Evolutionary conservation across 2,113 vertebrate genomes (phyloP), one percentile per base, ranked within the genome.

Genomic region (Centropus bengalensis): DNA sequence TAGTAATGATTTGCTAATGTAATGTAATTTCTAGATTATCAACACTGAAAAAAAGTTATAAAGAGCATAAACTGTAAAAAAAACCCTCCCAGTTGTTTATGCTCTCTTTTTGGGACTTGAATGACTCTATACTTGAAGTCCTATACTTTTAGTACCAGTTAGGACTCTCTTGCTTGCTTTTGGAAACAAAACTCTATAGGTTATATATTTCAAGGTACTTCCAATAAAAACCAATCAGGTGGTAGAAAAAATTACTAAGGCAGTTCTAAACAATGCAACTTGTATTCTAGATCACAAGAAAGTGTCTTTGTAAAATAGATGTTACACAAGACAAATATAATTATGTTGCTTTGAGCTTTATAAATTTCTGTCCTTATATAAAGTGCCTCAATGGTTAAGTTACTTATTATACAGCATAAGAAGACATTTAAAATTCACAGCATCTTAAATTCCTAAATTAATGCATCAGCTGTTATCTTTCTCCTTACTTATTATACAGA

Each of bases 401-500:
- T 81, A 59, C 60, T 94, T 91, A 68, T 26, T 69, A 87, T 12
- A 88, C 2, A 14, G 14, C 28, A 77, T 14, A 84, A 58, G 18
- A 91, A 77, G 20, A 77, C 32, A 88, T 81, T 58, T 89, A 42
- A 89, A 89, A 78, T 55, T 17, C 19, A 74, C 38, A 77, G 82
- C 13, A 44, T 18, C 89, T 68, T 60, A 1, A 14, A 62, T 66
- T 77, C 64, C 79, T 55, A 55, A 82, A 88, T 6, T 24, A 3
- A 93, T 33, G 5, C 30, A 91, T 51, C 47, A 83, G 28, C 26
- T 86, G 56, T 68, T 87, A 87, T 85, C 36, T 64, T 94, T 68
- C 74, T 87, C 62, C 44, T 95, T 85, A 82, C 44, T 69, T 89
- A 94, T 64, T 51, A 60, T 19, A 81, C 23, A 79, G 78, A 92